Base-by-base conservation (phyloP, 2,888 invertebrate genomes). In the Aspidiotus destructor region DNA sequence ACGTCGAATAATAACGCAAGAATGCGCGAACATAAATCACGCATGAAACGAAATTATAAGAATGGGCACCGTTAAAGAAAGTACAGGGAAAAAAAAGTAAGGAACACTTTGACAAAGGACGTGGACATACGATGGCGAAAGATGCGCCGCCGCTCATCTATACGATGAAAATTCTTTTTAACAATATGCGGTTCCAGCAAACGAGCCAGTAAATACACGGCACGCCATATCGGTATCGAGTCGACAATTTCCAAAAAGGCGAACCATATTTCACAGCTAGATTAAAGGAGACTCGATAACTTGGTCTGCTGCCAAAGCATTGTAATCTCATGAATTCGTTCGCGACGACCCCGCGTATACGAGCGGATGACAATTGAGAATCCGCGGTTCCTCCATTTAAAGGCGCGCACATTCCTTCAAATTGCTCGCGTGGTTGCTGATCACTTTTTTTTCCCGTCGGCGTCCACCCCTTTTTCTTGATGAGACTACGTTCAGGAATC, bases 231-330 rank as follows among this genome's bases (percentile, higher is more conserved):
- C 60, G 40, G 41, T 17, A 60, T 60, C 60, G 40, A 60, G 40
- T 60, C 60, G 28, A 60, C 60, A 60, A 41, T 60, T 60, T 40
- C 60, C 60, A 60, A 60, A 60, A 60, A 60, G 41, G 41, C 41
- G 41, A 17, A 16, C 61, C 42, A 61, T 61, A 61, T 61, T 61
- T 61, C 41, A 61, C 61, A 44, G 61, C 11, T 41, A 61, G 61
- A 61, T 61, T 61, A 41, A 61, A 61, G 42, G 42, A 61, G 42
- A 61, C 61, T 61, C 61, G 61, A 61, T 61, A 61, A 61, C 41
- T 61, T 61, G 61, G 61, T 61, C 61, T 13, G 42, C 2, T 61
- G 61, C 61, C 61, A 61, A 61, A 42, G 61, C 61, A 44, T 41
- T 41, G 61, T 61, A 61, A 61, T 61, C 61, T 61, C 61, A 61